Evolutionary conservation across 2,113 vertebrate species (phyloP), one percentile per base, ranked within the genome.

Genomic region (Apodemus sylvaticus): DNA sequence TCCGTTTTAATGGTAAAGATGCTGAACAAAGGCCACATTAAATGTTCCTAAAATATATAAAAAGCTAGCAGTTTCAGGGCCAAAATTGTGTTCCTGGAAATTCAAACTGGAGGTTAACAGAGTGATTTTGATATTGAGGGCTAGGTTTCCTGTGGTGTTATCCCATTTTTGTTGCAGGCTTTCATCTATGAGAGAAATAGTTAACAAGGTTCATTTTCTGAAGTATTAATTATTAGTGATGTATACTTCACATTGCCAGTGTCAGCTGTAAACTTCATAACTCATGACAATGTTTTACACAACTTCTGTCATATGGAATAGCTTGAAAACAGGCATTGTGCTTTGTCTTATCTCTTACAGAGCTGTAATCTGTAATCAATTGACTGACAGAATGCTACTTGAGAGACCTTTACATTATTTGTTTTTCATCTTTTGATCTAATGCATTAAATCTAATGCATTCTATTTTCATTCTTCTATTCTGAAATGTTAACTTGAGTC

Each of bases 321-420:
- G n/a, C 2, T 92, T 48, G 51, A 14, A 34, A 87, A 16, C 2
- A 48, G 3, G 9, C 8, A 58, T 17, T 20, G 11, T 42, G 5
- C 14, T 60, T 55, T 93, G 36, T 45, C 97, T 94, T n/a, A 71
- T 94, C 62, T 55, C 87, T 92, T 90, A 73, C 31, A 95, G 48
- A 95, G 36, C 19, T 68, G n/a, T 78, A 89, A 51, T 34, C 7
- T 62, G 60, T 29, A 0, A 29, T 77, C 20, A 83, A 20, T 51
- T 92, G 68, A 24, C 34, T 14, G 85, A 17, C 34, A 55, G 19
- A 62, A 89, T 73, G 26, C 16, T 78, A 12, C 48, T 26, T 26
- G 66, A 42, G 12, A 20, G 9, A 55, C 60, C 26, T 66, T 66
- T n/a, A 34, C 3, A 24, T 14, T 42, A 6, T 79, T 19, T 66